These are phyloP conservation scores for Tiliacea citrago DNA, from an alignment of 2,888 invertebrate species.

Conservation along the genomic window DNA sequence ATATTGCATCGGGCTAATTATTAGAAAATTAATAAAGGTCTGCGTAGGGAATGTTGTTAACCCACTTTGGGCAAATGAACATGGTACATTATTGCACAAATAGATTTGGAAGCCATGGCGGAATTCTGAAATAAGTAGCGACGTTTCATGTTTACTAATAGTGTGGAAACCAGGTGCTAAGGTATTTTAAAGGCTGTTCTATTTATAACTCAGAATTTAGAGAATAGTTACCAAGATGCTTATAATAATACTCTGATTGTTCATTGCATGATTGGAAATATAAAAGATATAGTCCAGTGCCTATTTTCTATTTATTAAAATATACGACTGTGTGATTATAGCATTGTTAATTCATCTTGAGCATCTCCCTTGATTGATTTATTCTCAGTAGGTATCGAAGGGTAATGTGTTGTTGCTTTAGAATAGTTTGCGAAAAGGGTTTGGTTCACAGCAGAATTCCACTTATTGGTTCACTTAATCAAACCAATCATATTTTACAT, in stretches of 20 bases:
- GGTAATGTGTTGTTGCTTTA: background rate
- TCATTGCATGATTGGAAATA: too few species aligned
- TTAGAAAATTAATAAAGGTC: slow-evolving; percentile 65
- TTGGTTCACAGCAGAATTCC: slow-evolving; percentile 17
- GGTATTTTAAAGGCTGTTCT: background rate
- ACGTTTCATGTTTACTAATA: slow-evolving; percentile 21
- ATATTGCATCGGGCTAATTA: slow-evolving; percentile 62
- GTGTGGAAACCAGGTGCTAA: background rate
- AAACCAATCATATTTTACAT: slow-evolving; percentile 55
- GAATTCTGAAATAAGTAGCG: slow-evolving; percentile 34
- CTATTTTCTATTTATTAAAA: too few species aligned
- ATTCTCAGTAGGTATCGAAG: background rate
- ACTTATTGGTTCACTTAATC: slow-evolving; percentile 50
- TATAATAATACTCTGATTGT: background rate
- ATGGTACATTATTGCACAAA: slow-evolving; percentile 39
- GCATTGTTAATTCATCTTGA: background rate
- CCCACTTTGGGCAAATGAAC: slow-evolving; percentile 56
- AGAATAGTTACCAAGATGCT: too few species aligned
- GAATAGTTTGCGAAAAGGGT: slow-evolving; percentile 20
- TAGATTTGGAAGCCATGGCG: slow-evolving; percentile 28
- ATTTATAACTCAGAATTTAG: background rate
- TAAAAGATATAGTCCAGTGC: too few species aligned
- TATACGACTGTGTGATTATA: background rate
- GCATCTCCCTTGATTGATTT: background rate
- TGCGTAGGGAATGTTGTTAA: slow-evolving; percentile 58